A percentile compares a stretch with the other conserved stretches of the same genome.
Evolutionary conservation across 2,113 vertebrate genomes (phyloP).

Genomic region (Stigmatopora nigra): DNA sequence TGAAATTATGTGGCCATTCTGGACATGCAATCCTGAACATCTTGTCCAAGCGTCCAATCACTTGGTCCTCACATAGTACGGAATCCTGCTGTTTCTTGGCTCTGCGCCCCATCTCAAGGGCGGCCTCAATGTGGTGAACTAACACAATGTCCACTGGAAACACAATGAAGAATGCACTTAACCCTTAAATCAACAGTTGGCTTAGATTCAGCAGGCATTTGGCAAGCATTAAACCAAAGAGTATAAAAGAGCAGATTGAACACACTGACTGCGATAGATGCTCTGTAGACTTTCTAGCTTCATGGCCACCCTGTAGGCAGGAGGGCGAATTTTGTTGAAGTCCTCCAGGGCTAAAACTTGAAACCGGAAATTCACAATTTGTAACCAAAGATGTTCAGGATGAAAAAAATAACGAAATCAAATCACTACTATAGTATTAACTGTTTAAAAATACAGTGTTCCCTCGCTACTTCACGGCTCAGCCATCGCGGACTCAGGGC

Average conservation of each 20-base stretch:
- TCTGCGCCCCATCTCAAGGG: conserved; percentile 39
- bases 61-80: conserved; percentile 46
- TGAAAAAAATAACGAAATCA: neutral
- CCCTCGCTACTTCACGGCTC: too few relatives aligned
- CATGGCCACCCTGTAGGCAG: conserved; percentile 73
- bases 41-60: conserved; percentile 58
- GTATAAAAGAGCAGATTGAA: neutral
- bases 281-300: conserved; percentile 77
- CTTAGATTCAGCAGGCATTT: neutral
- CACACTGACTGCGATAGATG: conserved; percentile 71
- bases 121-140: conserved; percentile 52
- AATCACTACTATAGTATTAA: neutral
- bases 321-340: conserved; percentile 61
- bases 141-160: conserved; percentile 68
- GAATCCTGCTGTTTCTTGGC: conserved; percentile 20
- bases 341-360: conserved; percentile 49
- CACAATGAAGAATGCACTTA: neutral
- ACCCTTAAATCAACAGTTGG: neutral
- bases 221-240: neutral
- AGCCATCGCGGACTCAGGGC: too few relatives aligned
- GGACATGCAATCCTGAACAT: conserved; percentile 63
- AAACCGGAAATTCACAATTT: neutral
- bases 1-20: conserved; percentile 54
- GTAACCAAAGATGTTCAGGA: neutral
- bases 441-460: neutral